Conservation (phyloP, 2,113 vertebrate species). For the Centropristis striata region DNA sequence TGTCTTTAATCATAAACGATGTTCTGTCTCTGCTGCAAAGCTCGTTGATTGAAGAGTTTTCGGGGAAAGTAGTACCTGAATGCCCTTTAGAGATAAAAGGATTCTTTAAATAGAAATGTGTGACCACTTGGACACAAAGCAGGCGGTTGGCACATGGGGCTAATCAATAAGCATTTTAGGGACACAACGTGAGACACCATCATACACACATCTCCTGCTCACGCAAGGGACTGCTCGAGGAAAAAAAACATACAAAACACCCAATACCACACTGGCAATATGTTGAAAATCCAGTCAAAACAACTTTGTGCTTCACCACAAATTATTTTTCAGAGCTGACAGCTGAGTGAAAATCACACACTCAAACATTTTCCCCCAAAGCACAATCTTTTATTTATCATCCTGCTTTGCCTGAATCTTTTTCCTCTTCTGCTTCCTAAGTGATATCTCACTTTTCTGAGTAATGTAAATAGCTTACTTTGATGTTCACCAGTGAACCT, state of each 20-base stretch:
- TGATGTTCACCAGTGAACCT: neutral
- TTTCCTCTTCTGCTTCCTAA: neutral
- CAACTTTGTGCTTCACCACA: constrained; percentile 6
- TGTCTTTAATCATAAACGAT: constrained; percentile 37
- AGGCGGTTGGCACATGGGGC: constrained; percentile 26
- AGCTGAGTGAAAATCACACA: neutral
- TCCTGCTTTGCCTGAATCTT: neutral
- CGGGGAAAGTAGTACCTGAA: neutral
- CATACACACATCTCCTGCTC: constrained; percentile 1
- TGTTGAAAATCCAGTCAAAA: neutral
- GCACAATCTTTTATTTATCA: constrained; percentile 19
- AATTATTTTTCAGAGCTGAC: constrained; percentile 19
- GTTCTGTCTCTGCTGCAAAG: neutral
- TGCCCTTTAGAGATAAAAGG: constrained; percentile 70
- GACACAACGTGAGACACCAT: constrained; percentile 28
- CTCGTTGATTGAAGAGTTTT: neutral
- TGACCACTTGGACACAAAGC: constrained; percentile 22
- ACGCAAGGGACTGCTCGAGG: neutral
- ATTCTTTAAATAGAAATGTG: constrained; percentile 58
- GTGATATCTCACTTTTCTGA: neutral
- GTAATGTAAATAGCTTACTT: neutral
- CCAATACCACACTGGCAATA: neutral
- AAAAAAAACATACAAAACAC: neutral
- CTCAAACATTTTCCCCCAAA: neutral
- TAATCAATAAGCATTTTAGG: constrained; percentile 55